Evolutionary conservation across 1,140 invertebrate species (phyloP), one percentile per base, ranked within the genome.

Genomic region (Cataglyphis hispanica): DNA sequence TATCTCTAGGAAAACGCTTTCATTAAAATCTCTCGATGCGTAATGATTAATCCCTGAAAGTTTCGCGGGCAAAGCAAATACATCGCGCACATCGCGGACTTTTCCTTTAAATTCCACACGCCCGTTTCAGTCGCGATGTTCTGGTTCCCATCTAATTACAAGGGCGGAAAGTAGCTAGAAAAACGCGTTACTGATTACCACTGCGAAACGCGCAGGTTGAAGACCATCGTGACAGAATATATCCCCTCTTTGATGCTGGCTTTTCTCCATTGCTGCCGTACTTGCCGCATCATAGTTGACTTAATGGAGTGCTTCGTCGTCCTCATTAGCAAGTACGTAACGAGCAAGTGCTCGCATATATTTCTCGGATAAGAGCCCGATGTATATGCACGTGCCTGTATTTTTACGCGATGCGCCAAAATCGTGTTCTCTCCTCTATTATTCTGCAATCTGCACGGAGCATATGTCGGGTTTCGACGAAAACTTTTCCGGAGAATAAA

Each of bases 241-340:
- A 69, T 83, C 61, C 19, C 19, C 87, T 74, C 86, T 85, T 84
- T 84, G 88, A 88, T 58, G 77, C 46, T 53, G 61, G 85, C 67
- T 86, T 86, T 80, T 78, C 74, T 25, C 69, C 43, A 37, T 64
- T 90, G 43, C 78, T 86, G 69, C 63, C 70, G 76, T 90, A 89
- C 87, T 91, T 90, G 83, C 70, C 87, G 69, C 78, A 78, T 85
- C 46, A 86, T 56, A 89, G 87, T 91, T 89, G 86, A 91, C 70
- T 91, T 91, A 91, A 91, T 91, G 89, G 84, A 91, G 89, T 91
- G 87, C 83, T 89, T 86, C 90, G 86, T 91, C 87, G 90, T 89
- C 75, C 86, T 91, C 90, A 91, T 91, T 91, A 91, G 87, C 86
- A 70, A 63, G 27, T n/a, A 22, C 81, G 74, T 83, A 91, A 90